Conservation (phyloP, 1,140 invertebrate genomes). For the Leptestheria dahalacensis region DNA sequence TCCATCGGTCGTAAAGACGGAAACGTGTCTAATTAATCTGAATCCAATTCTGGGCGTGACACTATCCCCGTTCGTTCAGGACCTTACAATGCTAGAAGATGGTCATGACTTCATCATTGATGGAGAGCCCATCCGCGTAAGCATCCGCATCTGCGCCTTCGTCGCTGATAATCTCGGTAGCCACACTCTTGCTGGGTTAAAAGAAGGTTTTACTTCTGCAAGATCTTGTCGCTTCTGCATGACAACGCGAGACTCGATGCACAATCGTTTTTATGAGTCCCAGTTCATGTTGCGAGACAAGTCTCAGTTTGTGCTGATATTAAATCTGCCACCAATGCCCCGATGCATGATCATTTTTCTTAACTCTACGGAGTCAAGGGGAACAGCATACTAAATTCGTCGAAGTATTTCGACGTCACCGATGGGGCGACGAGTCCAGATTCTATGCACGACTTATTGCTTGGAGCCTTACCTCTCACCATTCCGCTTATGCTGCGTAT, state of each 20-base stretch:
- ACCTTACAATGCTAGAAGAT: neutral
- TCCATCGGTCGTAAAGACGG: no score
- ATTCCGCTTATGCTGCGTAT: neutral
- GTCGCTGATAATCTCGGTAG: neutral
- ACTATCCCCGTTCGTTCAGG: neutral
- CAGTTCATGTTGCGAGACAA: neutral
- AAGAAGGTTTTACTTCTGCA: neutral
- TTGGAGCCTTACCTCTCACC: constrained; percentile 10
- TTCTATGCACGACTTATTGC: constrained; percentile 13
- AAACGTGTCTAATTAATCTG: no score
- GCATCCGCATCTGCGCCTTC: neutral
- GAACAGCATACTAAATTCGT: constrained; percentile 7
- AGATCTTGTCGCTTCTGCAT: neutral
- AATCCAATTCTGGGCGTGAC: neutral
- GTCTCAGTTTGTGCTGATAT: neutral
- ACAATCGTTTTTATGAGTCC: neutral
- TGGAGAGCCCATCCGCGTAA: neutral
- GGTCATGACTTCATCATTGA: neutral
- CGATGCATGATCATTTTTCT: neutral
- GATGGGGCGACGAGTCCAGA: constrained; percentile 1
- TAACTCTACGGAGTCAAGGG: constrained; percentile 11
- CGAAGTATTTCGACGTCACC: constrained; percentile 11
- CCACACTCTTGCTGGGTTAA: neutral
- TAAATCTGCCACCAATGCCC: neutral
- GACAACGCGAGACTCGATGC: neutral